These are phyloP conservation scores for Watsonalla binaria DNA, from an alignment of 2,888 invertebrate species.

Conservation along the genomic window DNA sequence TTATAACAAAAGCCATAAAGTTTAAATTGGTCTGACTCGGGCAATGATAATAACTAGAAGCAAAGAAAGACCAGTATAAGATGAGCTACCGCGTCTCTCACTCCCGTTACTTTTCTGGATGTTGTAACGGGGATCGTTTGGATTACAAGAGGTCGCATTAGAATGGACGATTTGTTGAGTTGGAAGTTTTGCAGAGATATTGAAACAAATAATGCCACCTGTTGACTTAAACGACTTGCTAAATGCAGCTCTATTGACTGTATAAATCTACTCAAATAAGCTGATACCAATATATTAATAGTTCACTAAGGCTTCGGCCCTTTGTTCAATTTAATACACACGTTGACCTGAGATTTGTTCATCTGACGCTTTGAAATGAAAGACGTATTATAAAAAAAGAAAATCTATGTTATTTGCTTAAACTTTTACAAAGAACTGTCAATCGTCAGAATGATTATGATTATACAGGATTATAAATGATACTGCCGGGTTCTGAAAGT, in stretches of 20 bases:
- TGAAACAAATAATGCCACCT: constrained; percentile 76
- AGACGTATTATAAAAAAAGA: no score
- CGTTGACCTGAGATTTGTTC: no score
- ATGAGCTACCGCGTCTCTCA: constrained; percentile 33
- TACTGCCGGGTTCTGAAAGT: no score
- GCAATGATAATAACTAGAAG: constrained; percentile 69
- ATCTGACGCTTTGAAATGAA: no score
- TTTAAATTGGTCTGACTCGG: constrained; percentile 49
- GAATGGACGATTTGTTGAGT: constrained; percentile 68
- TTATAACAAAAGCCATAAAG: constrained; percentile 34
- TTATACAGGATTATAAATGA: no score
- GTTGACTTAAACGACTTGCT: constrained; percentile 68
- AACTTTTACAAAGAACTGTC: no score
- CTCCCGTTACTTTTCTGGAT: constrained; percentile 20
- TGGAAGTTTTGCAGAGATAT: constrained; percentile 76
- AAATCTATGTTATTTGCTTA: no score
- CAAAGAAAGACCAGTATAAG: constrained; percentile 53
- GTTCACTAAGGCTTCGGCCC: no score
- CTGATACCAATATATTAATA: background rate
- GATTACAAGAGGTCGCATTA: constrained; percentile 29
- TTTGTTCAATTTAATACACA: no score
- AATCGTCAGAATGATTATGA: no score
- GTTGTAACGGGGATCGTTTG: constrained; percentile 15
- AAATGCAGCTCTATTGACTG: constrained; percentile 55
- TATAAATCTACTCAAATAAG: constrained; percentile 32